Evolutionary conservation across 2,113 vertebrate genomes (phyloP).

Genomic region (Ellobius talpinus): DNA sequence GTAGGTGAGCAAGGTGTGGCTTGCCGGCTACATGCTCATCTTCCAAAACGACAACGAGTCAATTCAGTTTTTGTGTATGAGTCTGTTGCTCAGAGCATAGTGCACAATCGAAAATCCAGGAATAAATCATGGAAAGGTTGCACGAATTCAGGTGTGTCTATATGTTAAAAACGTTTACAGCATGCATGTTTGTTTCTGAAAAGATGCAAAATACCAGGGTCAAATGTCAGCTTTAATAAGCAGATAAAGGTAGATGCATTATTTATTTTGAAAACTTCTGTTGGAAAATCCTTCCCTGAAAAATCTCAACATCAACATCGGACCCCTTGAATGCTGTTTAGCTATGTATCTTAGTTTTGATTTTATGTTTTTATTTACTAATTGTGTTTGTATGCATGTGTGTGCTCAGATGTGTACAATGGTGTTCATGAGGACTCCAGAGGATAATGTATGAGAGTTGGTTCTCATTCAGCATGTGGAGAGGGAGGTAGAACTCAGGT

Average conservation of each 20-base stretch:
- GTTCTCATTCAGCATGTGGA: no score
- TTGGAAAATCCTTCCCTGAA: not conserved
- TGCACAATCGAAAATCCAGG: not conserved
- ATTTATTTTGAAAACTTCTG: not conserved
- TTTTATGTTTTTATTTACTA: not conserved
- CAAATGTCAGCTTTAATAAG: slow-evolving; percentile 2
- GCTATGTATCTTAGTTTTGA: not conserved
- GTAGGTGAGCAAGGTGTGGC: not conserved
- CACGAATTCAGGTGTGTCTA: not conserved
- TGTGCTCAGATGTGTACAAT: not conserved
- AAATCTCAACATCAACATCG: not conserved
- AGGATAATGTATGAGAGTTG: no score
- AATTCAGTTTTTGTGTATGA: not conserved
- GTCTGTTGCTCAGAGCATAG: not conserved
- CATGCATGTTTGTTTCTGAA: slow-evolving; percentile 4
- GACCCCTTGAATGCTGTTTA: not conserved
- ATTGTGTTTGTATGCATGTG: not conserved
- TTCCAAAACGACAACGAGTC: not conserved
- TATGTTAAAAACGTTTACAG: not conserved
- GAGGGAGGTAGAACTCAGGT: not conserved
- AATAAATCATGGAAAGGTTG: not conserved
- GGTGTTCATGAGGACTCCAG: not conserved
- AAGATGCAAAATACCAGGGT: not conserved
- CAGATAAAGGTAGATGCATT: not conserved
- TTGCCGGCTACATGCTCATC: not conserved